phyloP scores from a whole-genome alignment of 2,797 vertebrate genomes.

The Chelon labrosus region DNA sequence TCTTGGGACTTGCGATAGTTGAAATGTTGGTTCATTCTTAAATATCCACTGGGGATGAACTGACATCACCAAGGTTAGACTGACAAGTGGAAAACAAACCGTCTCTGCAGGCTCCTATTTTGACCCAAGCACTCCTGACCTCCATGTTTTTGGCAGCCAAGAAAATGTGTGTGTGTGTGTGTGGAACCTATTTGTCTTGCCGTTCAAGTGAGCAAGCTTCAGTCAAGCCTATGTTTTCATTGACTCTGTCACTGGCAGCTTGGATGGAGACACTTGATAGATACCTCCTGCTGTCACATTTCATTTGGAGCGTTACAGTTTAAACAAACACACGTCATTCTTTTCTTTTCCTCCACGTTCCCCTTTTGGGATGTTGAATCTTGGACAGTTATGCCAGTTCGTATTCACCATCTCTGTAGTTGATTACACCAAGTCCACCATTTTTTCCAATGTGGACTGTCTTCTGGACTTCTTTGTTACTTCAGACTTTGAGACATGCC shows the following conservation, averaged over 20 bases:
- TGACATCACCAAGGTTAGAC: constrained; percentile 50
- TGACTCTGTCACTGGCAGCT: constrained; percentile 78
- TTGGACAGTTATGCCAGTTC: constrained; percentile 30
- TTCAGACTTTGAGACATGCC: constrained; percentile 13
- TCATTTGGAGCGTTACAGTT: constrained; percentile 70
- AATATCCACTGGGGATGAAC: constrained; percentile 15
- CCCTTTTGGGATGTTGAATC: constrained; percentile 51
- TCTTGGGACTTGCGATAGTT: constrained; percentile 32
- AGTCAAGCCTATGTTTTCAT: constrained; percentile 80
- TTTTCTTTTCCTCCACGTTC: constrained; percentile 36
- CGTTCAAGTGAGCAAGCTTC: constrained; percentile 32
- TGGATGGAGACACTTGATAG: constrained; percentile 70
- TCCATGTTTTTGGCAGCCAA: constrained; percentile 35
- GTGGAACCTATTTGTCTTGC: constrained; percentile 47
- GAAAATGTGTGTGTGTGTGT: constrained; percentile 39
- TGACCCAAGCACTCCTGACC: constrained; percentile 33
- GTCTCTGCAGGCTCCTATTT: constrained; percentile 26
- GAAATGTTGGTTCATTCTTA: constrained; percentile 20
- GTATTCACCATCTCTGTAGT: constrained; percentile 37
- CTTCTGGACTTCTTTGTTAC: constrained; percentile 5
- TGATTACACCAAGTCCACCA: constrained; percentile 53
- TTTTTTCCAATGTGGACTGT: constrained; percentile 9
- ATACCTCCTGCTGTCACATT: constrained; percentile 78
- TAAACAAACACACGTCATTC: constrained; percentile 77
- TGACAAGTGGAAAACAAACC: constrained; percentile 57